Evolutionary conservation across 2,888 invertebrate species (phyloP).

Genomic region (Tenthredo scrophulariae): DNA sequence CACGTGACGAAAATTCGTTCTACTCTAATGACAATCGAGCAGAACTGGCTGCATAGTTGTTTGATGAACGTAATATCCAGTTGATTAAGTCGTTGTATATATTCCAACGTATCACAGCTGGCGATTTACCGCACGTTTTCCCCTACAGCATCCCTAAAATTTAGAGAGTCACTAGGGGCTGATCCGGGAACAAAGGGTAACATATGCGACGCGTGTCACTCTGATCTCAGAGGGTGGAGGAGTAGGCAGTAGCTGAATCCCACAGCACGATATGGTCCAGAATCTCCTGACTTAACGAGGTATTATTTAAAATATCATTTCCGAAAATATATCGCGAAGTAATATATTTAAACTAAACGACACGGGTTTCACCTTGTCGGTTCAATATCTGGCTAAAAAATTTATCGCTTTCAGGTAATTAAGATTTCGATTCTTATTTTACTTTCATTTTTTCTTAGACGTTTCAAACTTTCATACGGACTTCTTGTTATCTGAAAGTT

Average conservation of each 20-base stretch:
- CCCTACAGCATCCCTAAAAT: neutral
- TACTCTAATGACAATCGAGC: neutral
- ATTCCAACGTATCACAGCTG: neutral
- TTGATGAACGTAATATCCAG: neutral
- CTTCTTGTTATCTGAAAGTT: neutral
- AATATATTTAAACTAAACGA: too few species aligned
- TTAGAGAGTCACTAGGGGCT: slow-evolving; percentile 42
- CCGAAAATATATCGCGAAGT: neutral
- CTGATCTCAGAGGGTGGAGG: neutral
- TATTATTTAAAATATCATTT: neutral
- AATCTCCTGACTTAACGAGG: neutral
- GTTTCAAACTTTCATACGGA: neutral
- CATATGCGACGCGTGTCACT: slow-evolving; percentile 49
- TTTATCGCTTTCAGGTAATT: neutral
- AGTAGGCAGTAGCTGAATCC: neutral
- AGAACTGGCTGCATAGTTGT: neutral
- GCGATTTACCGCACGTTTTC: neutral
- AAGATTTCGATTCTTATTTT: neutral
- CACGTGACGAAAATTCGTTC: neutral
- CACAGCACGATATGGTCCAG: neutral
- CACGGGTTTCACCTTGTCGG: too few species aligned
- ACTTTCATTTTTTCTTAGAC: neutral
- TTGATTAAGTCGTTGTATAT: slow-evolving; percentile 4
- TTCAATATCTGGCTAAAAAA: neutral
- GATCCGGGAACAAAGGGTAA: slow-evolving; percentile 40